Percentiles rank a stretch among this genome's conserved stretches.
phyloP scores from a whole-genome alignment of 92 coral and sea anemone genomes.

The Isaurus tuberculatus region DNA sequence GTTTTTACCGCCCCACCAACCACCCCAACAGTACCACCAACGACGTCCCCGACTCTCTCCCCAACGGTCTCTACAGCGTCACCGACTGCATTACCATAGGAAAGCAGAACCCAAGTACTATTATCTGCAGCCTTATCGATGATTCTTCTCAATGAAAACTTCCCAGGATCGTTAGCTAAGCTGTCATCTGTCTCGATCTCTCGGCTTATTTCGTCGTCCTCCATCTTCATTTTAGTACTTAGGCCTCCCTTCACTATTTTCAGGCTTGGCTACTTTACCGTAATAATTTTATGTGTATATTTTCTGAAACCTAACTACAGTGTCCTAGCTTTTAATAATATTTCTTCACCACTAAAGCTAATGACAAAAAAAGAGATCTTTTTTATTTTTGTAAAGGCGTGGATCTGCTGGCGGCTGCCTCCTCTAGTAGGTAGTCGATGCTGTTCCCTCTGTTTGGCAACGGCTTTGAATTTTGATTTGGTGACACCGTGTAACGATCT shows the following conservation, averaged over 20 bases:
- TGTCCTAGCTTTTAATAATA: too few relatives aligned
- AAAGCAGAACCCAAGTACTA: conserved; percentile 30
- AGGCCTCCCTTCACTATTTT: background rate
- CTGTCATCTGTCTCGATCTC: background rate
- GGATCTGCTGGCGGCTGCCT: too few relatives aligned
- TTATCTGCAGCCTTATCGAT: conserved; percentile 33
- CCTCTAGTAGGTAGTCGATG: too few relatives aligned
- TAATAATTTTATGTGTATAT: too few relatives aligned
- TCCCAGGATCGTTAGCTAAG: background rate
- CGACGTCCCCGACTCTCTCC: conserved; percentile 28
- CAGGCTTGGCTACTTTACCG: conserved; percentile 1
- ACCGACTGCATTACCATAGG: conserved; percentile 42
- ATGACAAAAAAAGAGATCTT: too few relatives aligned
- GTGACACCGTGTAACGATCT: too few relatives aligned
- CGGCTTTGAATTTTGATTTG: too few relatives aligned
- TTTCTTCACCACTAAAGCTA: too few relatives aligned
- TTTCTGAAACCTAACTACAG: too few relatives aligned
- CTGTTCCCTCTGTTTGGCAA: too few relatives aligned
- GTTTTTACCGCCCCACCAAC: conserved; percentile 44
- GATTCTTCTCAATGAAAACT: conserved; percentile 21
- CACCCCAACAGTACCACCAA: conserved; percentile 37
- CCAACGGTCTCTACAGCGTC: conserved; percentile 44
- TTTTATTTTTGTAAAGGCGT: too few relatives aligned
- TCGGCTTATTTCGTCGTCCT: background rate
- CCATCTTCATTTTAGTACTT: conserved; percentile 18